Percentiles rank a stretch among this genome's conserved stretches.
Evolutionary conservation across 1,140 invertebrate species (phyloP).

Genomic region (Drosophila insularis): DNA sequence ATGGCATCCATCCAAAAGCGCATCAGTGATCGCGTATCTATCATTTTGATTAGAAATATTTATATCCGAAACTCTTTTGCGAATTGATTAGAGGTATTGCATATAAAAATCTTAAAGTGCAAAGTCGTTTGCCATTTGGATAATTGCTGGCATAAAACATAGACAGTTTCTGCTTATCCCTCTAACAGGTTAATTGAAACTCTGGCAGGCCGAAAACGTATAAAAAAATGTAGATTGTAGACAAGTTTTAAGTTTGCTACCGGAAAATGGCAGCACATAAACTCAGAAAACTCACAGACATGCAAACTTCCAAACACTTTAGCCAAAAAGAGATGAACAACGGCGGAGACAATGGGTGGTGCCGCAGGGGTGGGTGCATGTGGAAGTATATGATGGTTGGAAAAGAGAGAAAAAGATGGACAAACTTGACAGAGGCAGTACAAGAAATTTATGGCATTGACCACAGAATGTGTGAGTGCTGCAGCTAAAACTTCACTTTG

Average conservation of each 20-base stretch:
- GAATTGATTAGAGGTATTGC: slow-evolving; percentile 13
- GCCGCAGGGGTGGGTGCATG: slow-evolving; percentile 1
- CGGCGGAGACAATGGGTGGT: slow-evolving; percentile 32
- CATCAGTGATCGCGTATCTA: slow-evolving; percentile 33
- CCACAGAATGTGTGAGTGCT: slow-evolving; percentile 52
- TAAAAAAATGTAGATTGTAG: slow-evolving; percentile 28
- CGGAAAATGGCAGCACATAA: slow-evolving; percentile 8
- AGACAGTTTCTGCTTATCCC: background rate
- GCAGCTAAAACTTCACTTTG: slow-evolving; percentile 64
- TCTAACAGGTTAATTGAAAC: slow-evolving; percentile 48
- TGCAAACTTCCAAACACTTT: slow-evolving; percentile 55
- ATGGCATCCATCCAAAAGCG: slow-evolving; percentile 35
- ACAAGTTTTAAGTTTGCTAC: slow-evolving; percentile 31
- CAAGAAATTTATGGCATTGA: slow-evolving; percentile 62
- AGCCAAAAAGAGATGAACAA: slow-evolving; percentile 48
- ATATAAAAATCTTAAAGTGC: too few relatives aligned
- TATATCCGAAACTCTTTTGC: background rate
- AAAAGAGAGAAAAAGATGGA: background rate
- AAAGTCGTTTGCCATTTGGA: slow-evolving; percentile 31
- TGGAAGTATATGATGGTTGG: background rate
- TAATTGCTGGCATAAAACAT: slow-evolving; percentile 24
- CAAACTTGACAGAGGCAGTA: slow-evolving; percentile 40
- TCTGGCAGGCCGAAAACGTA: background rate
- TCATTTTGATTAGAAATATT: slow-evolving; percentile 30
- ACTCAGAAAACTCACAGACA: slow-evolving; percentile 44